phyloP scores from a whole-genome alignment of 2,797 vertebrate genomes.

The Nothura maculosa region DNA sequence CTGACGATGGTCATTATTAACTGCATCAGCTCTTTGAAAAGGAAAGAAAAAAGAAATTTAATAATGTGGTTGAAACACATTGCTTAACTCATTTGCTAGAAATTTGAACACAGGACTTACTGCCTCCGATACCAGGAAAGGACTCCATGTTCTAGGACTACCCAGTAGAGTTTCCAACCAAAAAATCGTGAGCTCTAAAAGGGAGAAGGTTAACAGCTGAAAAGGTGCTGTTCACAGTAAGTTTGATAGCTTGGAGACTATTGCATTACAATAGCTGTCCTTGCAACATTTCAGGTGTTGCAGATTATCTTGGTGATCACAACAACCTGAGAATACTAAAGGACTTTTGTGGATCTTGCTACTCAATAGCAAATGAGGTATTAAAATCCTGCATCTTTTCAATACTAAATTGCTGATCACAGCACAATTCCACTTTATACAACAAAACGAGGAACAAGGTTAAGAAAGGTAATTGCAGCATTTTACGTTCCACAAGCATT shows the following conservation, averaged over 20 bases:
- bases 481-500: background rate
- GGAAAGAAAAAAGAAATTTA: background rate
- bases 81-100: background rate
- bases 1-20: constrained; percentile 85
- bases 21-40: constrained; percentile 85
- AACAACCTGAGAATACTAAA: background rate
- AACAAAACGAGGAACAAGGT: background rate
- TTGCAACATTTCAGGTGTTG: background rate
- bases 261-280: background rate
- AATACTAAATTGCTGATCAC: background rate
- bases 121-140: constrained; percentile 92
- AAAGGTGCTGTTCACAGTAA: background rate
- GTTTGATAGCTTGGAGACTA: background rate
- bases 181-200: constrained; percentile 90
- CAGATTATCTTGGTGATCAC: background rate
- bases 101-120: constrained; percentile 80
- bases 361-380: background rate
- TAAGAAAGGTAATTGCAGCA: background rate
- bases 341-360: background rate
- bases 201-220: constrained; percentile 1
- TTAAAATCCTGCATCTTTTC: background rate
- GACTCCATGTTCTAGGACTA: constrained; percentile 91
- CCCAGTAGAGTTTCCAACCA: constrained; percentile 91
- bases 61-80: background rate
- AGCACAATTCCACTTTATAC: background rate